phyloP scores from a whole-genome alignment of 2,113 vertebrate genomes.

The Cheilinus undulatus region DNA sequence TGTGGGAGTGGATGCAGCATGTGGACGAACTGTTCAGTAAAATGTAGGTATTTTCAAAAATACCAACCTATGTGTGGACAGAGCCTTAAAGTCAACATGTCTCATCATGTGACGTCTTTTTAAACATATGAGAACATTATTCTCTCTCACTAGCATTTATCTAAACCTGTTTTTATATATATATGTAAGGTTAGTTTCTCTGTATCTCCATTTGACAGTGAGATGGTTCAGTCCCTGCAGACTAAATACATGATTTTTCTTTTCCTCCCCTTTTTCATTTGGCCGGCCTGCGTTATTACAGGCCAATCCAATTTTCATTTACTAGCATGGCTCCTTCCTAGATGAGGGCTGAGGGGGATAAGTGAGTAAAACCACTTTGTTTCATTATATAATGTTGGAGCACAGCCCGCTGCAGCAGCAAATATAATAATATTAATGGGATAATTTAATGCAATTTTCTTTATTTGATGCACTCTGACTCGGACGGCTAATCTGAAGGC shows the following conservation, averaged over 20 bases:
- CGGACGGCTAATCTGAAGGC: conserved; percentile 80
- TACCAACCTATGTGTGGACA: too few species aligned
- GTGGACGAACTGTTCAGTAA: too few species aligned
- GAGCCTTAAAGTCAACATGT: too few species aligned
- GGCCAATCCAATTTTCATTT: conserved; percentile 73
- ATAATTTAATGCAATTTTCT: conserved; percentile 84
- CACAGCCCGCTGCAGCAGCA: conserved; percentile 15
- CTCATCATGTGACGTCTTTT: too few species aligned
- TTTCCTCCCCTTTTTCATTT: conserved; percentile 52
- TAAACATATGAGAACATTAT: too few species aligned
- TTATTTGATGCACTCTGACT: conserved; percentile 80
- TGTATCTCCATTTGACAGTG: neutral
- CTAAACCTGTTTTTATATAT: too few species aligned
- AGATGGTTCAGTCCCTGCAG: neutral
- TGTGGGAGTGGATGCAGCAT: too few species aligned
- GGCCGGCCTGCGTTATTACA: conserved; percentile 60
- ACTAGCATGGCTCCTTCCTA: conserved; percentile 64
- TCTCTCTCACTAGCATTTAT: too few species aligned
- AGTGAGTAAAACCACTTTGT: conserved; percentile 75
- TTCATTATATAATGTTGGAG: conserved; percentile 79
- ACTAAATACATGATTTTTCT: conserved; percentile 9
- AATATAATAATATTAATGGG: conserved; percentile 84
- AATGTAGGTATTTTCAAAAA: too few species aligned
- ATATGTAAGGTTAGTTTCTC: too few species aligned
- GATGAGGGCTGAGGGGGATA: conserved; percentile 63